Evolutionary conservation across 2,113 vertebrate species (phyloP).

Genomic region (Phodopus roborovskii): DNA sequence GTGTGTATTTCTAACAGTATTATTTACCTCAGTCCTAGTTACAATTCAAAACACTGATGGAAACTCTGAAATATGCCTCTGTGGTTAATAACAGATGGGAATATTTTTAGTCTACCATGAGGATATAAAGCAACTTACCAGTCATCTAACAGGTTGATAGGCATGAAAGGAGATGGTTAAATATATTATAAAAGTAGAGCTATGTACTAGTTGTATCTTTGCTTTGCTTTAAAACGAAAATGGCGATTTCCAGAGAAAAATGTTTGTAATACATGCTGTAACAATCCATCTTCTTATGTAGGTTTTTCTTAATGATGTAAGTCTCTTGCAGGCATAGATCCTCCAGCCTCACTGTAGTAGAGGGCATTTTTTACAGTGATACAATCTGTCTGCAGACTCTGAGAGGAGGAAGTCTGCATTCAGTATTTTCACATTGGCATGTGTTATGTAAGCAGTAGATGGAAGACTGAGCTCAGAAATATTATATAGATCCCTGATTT

Average conservation of each 20-base stretch:
- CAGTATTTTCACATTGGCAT: background rate
- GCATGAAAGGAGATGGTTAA: constrained; percentile 60
- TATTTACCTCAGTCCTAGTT: constrained; percentile 36
- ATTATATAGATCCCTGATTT: background rate
- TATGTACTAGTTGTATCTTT: constrained; percentile 48
- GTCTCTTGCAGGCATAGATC: constrained; percentile 64
- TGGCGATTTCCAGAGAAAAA: constrained; percentile 74
- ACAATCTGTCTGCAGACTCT: background rate
- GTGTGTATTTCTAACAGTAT: background rate
- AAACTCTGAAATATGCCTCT: constrained; percentile 6
- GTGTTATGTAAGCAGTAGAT: background rate
- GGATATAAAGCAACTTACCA: constrained; percentile 60
- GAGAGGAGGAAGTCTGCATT: background rate
- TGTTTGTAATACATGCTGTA: constrained; percentile 65
- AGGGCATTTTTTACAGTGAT: constrained; percentile 59
- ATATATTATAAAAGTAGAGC: constrained; percentile 58
- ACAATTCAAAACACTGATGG: background rate
- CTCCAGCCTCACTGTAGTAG: constrained; percentile 67
- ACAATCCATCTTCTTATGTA: constrained; percentile 70
- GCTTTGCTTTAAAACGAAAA: constrained; percentile 68
- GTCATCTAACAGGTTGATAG: constrained; percentile 60
- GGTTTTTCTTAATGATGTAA: constrained; percentile 68
- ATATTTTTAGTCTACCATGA: constrained; percentile 16
- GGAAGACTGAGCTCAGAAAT: background rate
- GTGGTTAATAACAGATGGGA: constrained; percentile 22